Conservation (phyloP, 2,888 invertebrate species). For the Eupithecia subfuscata region DNA sequence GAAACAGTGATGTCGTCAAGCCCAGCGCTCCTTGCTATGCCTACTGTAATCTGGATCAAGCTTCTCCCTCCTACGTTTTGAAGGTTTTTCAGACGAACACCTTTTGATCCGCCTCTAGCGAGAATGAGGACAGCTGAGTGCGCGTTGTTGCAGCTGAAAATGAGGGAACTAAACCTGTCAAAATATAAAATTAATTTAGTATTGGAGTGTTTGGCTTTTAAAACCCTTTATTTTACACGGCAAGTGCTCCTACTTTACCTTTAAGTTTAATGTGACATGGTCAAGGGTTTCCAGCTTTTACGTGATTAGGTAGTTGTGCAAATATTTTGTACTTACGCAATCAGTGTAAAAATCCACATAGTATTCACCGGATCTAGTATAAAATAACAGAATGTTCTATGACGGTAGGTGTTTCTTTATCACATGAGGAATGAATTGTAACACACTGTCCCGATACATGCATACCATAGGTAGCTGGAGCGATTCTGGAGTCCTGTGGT, state of each 20-base stretch:
- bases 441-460: not conserved
- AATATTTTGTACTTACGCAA: slow-evolving; percentile 27
- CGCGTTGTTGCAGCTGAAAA: slow-evolving; percentile 13
- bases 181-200: not conserved
- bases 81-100: slow-evolving; percentile 89
- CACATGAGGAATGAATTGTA: not conserved
- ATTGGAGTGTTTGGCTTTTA: not conserved
- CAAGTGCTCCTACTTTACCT: not conserved
- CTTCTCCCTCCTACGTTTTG: slow-evolving; percentile 83
- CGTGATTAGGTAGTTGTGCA: not conserved
- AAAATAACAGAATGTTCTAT: not conserved
- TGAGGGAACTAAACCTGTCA: not conserved
- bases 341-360: slow-evolving; percentile 57
- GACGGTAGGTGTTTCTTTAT: not conserved
- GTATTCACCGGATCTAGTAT: not conserved
- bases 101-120: slow-evolving; percentile 91
- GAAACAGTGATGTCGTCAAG: slow-evolving; percentile 89
- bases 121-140: slow-evolving; percentile 85
- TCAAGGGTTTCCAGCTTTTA: not conserved
- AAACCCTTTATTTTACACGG: not conserved
- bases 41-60: slow-evolving; percentile 83
- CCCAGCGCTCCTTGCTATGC: slow-evolving; percentile 77
- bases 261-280: not conserved
- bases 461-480: too few species aligned
- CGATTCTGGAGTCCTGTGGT: not conserved